phyloP scores from a whole-genome alignment of 2,113 vertebrate genomes.

The Ia io region DNA sequence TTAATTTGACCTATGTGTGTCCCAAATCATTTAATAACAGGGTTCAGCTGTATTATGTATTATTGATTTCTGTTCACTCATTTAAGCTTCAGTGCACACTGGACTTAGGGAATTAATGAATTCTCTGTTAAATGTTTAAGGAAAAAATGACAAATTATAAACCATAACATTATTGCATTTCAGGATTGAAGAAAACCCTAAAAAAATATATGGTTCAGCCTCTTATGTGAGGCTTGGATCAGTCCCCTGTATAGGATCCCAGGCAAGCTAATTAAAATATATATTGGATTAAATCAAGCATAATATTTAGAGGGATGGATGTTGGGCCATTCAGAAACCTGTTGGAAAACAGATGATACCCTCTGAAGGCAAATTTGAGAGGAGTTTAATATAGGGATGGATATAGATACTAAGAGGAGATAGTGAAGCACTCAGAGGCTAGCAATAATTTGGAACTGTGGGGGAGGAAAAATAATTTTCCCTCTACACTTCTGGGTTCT shows the following conservation, averaged over 20 bases:
- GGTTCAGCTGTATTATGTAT: background rate
- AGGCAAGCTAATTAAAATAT: background rate
- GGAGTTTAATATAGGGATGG: background rate
- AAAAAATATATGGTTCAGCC: background rate
- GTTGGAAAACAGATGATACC: background rate
- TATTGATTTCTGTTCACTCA: conserved; percentile 41
- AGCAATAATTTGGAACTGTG: background rate
- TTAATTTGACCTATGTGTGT: background rate
- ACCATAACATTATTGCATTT: conserved; percentile 26
- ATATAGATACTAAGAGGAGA: background rate
- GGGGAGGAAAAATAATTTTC: background rate
- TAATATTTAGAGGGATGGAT: conserved; percentile 21
- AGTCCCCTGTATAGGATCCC: background rate
- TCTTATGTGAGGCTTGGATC: conserved; percentile 12
- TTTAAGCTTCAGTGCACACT: background rate
- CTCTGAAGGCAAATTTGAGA: conserved; percentile 20
- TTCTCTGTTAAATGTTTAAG: conserved; percentile 57
- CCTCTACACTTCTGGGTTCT: background rate
- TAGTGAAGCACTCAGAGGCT: background rate
- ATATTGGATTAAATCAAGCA: conserved; percentile 38
- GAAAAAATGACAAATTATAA: conserved; percentile 40
- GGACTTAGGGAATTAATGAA: conserved; percentile 34
- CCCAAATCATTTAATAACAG: conserved; percentile 31
- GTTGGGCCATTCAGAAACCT: background rate
- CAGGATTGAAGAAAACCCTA: background rate